These are phyloP conservation scores for Caenorhabditis becei DNA, from an alignment of 2,888 invertebrate species.

Conservation along the genomic window DNA sequence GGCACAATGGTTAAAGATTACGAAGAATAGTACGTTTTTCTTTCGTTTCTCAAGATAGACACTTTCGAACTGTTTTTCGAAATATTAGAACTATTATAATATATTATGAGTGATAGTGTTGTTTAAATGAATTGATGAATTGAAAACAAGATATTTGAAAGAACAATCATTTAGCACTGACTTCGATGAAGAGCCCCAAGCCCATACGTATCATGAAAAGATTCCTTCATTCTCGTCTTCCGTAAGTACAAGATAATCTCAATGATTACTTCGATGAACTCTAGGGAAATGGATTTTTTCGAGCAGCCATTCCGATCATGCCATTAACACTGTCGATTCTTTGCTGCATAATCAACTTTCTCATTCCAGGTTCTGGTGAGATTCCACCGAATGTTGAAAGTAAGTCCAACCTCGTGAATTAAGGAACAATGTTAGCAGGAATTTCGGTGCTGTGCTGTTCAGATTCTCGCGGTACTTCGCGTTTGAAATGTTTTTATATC, in stretches of 20 bases:
- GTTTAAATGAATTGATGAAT: not conserved
- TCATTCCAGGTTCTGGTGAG: conserved; percentile 82
- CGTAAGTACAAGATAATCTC: not conserved
- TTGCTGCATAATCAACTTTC: conserved; percentile 81
- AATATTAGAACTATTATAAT: too few relatives aligned
- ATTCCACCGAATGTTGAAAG: not conserved
- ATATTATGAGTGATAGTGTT: too few relatives aligned
- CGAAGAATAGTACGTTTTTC: conserved; percentile 57
- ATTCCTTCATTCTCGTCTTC: conserved; percentile 35
- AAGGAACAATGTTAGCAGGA: conserved; percentile 70
- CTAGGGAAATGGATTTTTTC: conserved; percentile 83
- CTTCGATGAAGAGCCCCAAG: conserved; percentile 74
- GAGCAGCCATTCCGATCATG: conserved; percentile 84
- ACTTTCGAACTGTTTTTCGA: too few relatives aligned
- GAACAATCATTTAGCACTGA: conserved; percentile 1
- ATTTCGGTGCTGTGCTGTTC: conserved; percentile 67
- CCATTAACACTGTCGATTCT: conserved; percentile 82
- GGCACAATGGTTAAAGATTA: conserved; percentile 56
- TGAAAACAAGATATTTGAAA: too few relatives aligned
- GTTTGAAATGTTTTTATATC: conserved; percentile 82
- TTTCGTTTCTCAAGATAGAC: not conserved
- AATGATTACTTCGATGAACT: not conserved
- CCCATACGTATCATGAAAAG: conserved; percentile 65
- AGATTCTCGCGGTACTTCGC: conserved; percentile 66
- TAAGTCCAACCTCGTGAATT: not conserved